Base-by-base conservation (phyloP, 2,888 invertebrate genomes). In the Harpalus rufipes region DNA sequence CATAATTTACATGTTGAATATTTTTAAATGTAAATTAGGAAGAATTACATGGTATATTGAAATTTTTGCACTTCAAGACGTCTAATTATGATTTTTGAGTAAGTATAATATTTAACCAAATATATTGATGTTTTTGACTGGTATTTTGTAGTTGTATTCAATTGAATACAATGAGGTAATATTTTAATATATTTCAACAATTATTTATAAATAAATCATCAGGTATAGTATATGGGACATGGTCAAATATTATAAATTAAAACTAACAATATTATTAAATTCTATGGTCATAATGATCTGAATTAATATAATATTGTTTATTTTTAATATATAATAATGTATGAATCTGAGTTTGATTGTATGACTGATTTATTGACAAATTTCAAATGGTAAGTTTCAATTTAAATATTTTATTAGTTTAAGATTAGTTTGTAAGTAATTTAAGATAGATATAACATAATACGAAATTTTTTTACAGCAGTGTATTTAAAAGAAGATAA, bases 131-230 rank as follows among this genome's bases (percentile, higher is more conserved):
- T 72, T 72, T 12, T 14, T 72, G 14, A 74, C 8, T 74, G 59
- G 6, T 63, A 59, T 81, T 51, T 7, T 78, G 86, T 87, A 87
- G 86, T 87, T 88, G 86, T 85, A 87, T 86, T 85, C 86, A 78
- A 83, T 87, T 88, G 85, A 86, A 84, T 87, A 86, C 84, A 87
- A 87, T 72, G 87, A 87, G 87, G 87, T 87, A 87, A 1, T 18
- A 18, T 44, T 81, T 83, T 61, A 78, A n/a, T 7, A 21, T 32
- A 63, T 21, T 80, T 59, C 25, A 32, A 32, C 1, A 32, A 1
- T 1, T 32, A 32, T 32, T 32, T 32, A 4, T 32, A 32, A 32
- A 5, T 32, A 3, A 25, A 32, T 5, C 14, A 63, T 41, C 80
- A 80, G 78, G 78, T 78, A 78, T 7, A n/a, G 58, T 78, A 12